Percentiles rank a stretch among this genome's conserved stretches.
Conservation (phyloP, 2,797 vertebrate species). For the Taenioides sp. region DNA sequence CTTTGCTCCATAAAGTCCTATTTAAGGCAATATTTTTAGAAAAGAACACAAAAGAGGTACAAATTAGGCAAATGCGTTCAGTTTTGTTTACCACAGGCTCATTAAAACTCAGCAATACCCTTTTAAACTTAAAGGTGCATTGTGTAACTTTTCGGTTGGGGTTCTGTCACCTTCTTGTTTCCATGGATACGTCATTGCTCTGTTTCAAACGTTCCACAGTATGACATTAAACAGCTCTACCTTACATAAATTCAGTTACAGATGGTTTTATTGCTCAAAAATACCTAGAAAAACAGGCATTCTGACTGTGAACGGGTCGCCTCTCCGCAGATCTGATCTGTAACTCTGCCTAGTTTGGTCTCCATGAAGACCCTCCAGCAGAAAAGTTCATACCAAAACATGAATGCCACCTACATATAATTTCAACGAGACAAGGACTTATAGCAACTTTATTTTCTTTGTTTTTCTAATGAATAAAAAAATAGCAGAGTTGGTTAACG, state of each 20-base stretch:
- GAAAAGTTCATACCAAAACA: background rate
- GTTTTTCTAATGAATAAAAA: slow-evolving; percentile 4
- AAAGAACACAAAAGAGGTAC: background rate
- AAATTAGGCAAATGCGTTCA: background rate
- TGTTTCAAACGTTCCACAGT: too few relatives aligned
- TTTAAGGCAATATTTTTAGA: background rate
- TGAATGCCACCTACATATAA: background rate
- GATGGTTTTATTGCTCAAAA: too few relatives aligned
- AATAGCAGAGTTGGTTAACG: background rate
- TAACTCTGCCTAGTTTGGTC: too few relatives aligned
- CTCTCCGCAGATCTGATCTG: too few relatives aligned
- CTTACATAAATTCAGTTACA: too few relatives aligned
- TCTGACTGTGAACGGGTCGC: too few relatives aligned
- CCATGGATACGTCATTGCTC: too few relatives aligned
- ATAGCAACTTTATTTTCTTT: background rate
- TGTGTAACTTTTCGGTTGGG: too few relatives aligned
- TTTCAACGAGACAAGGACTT: background rate
- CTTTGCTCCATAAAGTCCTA: background rate
- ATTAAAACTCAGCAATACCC: background rate
- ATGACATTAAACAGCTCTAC: too few relatives aligned
- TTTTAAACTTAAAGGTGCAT: background rate
- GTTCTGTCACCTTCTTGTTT: too few relatives aligned
- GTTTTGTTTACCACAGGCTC: background rate
- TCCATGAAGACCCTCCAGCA: background rate
- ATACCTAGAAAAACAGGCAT: too few relatives aligned